A percentile compares a stretch with the other conserved stretches of the same genome.
phyloP scores from a whole-genome alignment of 2,797 vertebrate genomes.

The Astyanax mexicanus region DNA sequence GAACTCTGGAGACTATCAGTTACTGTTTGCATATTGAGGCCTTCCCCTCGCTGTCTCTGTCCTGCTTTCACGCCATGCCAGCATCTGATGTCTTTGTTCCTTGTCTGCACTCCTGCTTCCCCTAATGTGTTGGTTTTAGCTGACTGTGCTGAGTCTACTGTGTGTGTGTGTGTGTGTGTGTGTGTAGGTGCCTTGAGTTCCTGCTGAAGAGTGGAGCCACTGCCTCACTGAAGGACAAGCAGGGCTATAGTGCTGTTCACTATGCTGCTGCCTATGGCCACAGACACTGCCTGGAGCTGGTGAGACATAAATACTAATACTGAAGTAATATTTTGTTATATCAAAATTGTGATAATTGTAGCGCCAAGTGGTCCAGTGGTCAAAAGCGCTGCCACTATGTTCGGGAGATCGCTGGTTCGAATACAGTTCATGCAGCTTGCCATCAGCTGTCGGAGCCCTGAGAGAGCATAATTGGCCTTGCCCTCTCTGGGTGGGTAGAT shows the following conservation, averaged over 20 bases:
- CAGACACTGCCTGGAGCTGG: conserved; percentile 92
- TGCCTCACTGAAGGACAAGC: conserved; percentile 89
- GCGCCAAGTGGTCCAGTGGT: too few relatives aligned
- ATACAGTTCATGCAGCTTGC: too few relatives aligned
- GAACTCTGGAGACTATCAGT: not conserved
- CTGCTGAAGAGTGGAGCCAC: conserved; percentile 91
- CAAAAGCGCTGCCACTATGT: too few relatives aligned
- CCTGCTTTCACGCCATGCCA: not conserved
- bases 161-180: conserved; percentile 65
- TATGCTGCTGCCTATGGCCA: conserved; percentile 98
- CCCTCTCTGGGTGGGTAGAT: too few relatives aligned
- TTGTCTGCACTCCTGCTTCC: not conserved
- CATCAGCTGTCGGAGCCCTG: too few relatives aligned
- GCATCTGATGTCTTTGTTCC: conserved; percentile 7
- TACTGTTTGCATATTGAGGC: not conserved
- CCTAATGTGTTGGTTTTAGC: not conserved
- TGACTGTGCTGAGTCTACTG: not conserved
- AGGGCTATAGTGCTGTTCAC: conserved; percentile 93
- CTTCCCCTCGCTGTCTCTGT: not conserved
- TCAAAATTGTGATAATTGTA: too few relatives aligned
- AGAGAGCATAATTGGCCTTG: too few relatives aligned
- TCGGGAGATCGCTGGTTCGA: too few relatives aligned
- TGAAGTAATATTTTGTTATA: too few relatives aligned
- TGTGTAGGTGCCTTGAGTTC: conserved; percentile 91
- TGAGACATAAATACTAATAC: conserved; percentile 70